Conservation (phyloP, 2,888 invertebrate species). For the Sarcophaga variegata region DNA sequence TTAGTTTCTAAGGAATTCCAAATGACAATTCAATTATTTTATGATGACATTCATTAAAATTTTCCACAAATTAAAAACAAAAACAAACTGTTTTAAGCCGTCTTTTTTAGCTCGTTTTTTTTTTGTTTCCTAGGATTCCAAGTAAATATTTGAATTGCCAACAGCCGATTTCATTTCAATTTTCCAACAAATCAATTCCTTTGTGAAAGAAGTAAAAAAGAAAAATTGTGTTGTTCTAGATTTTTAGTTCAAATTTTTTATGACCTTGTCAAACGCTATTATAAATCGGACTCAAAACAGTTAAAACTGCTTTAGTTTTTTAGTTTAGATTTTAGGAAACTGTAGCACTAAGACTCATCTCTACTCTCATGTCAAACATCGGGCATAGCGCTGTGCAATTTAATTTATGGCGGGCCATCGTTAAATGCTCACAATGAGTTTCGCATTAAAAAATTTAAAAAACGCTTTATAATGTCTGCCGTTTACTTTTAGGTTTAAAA, state of each 20-base stretch:
- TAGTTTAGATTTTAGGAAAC: conserved; percentile 47
- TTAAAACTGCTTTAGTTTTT: conserved; percentile 62
- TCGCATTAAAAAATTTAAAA: background rate
- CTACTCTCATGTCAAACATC: background rate
- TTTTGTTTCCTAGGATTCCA: conserved; percentile 32
- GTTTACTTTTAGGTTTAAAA: too few species aligned
- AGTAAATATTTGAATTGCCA: conserved; percentile 41
- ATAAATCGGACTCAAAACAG: conserved; percentile 40
- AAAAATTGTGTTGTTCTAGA: conserved; percentile 49
- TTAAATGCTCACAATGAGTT: too few species aligned
- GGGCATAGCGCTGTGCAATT: background rate
- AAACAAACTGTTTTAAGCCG: background rate
- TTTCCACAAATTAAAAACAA: conserved; percentile 1
- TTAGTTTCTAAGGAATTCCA: conserved; percentile 43
- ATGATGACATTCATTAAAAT: conserved; percentile 57
- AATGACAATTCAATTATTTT: conserved; percentile 68
- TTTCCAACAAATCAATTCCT: background rate
- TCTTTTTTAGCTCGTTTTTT: conserved; percentile 33
- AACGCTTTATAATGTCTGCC: background rate
- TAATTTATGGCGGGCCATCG: conserved; percentile 30
- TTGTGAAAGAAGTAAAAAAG: background rate
- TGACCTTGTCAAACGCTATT: background rate
- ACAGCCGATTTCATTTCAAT: conserved; percentile 8
- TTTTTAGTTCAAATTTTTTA: conserved; percentile 61
- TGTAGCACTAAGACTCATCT: conserved; percentile 7